A percentile compares a stretch with the other conserved stretches of the same genome.
These are phyloP conservation scores for Archilochus colubris DNA, from an alignment of 2,113 vertebrate species.

Conservation along the genomic window DNA sequence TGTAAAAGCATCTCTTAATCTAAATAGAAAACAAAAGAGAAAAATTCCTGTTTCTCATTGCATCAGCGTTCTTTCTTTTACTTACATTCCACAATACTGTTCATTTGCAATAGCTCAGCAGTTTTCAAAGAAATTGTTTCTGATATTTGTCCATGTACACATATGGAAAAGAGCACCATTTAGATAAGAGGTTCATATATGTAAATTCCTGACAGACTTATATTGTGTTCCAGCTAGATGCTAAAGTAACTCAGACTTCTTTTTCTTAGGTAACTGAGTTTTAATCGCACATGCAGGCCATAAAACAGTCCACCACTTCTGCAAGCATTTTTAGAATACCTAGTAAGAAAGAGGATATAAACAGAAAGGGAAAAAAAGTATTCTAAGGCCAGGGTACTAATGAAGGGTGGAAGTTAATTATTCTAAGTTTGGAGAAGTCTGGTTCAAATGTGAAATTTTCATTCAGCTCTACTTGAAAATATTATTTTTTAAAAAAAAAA, in stretches of 20 bases:
- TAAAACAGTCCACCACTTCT: accelerated
- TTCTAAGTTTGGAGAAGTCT: background rate
- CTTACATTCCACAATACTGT: background rate
- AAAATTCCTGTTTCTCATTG: background rate
- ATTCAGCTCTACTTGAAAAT: background rate
- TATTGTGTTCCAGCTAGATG: background rate
- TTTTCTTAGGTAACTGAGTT: background rate
- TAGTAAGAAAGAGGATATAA: background rate
- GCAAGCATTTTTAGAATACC: background rate
- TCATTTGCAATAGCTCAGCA: background rate
- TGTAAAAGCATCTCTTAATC: background rate
- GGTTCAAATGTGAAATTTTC: background rate
- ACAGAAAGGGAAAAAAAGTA: background rate
- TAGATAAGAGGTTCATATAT: background rate
- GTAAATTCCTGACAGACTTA: background rate
- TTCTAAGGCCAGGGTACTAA: background rate
- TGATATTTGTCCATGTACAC: accelerated
- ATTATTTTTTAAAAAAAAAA: background rate
- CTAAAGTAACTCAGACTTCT: background rate
- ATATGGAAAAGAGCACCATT: background rate
- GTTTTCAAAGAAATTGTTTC: background rate
- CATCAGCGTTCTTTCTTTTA: background rate
- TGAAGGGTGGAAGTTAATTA: background rate
- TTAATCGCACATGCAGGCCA: background rate
- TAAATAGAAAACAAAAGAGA: background rate